phyloP scores from a whole-genome alignment of 2,888 invertebrate genomes.

The Morpho deidamia region DNA sequence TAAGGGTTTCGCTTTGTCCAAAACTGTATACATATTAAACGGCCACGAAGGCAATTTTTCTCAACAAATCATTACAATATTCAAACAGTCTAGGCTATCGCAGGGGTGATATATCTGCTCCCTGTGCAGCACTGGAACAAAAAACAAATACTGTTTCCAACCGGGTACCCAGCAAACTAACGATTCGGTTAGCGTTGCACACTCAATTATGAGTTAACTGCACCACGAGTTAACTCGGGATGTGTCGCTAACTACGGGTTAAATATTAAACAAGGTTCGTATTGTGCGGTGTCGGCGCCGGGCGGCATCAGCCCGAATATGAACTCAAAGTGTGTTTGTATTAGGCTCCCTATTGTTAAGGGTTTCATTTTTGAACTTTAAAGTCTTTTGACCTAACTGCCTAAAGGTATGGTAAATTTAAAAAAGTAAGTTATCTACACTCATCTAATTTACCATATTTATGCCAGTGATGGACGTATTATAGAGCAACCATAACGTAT shows the following conservation, averaged over 20 bases:
- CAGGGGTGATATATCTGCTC: background rate
- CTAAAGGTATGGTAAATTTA: background rate
- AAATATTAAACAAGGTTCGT: conserved; percentile 45
- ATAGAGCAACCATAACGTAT: too few species aligned
- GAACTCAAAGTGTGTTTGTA: conserved; percentile 28
- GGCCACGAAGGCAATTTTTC: too few species aligned
- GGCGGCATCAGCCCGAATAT: conserved; percentile 23
- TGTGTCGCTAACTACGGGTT: conserved; percentile 51
- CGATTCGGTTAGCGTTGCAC: conserved; percentile 34
- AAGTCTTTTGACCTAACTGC: conserved; percentile 12
- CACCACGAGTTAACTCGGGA: conserved; percentile 41
- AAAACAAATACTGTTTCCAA: conserved; percentile 11
- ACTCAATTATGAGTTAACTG: conserved; percentile 55
- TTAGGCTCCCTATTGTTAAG: conserved; percentile 18
- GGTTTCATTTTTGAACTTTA: conserved; percentile 12
- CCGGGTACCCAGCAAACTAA: conserved; percentile 28
- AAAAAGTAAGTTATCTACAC: background rate
- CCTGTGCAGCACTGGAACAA: conserved; percentile 1
- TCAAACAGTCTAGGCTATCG: background rate
- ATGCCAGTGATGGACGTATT: too few species aligned
- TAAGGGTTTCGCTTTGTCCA: too few species aligned
- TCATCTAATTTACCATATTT: too few species aligned
- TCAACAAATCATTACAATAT: background rate
- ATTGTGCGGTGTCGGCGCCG: conserved; percentile 28
- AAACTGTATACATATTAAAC: too few species aligned